Base-by-base conservation (phyloP, 2,797 vertebrate species). In the Valencia hispanica region DNA sequence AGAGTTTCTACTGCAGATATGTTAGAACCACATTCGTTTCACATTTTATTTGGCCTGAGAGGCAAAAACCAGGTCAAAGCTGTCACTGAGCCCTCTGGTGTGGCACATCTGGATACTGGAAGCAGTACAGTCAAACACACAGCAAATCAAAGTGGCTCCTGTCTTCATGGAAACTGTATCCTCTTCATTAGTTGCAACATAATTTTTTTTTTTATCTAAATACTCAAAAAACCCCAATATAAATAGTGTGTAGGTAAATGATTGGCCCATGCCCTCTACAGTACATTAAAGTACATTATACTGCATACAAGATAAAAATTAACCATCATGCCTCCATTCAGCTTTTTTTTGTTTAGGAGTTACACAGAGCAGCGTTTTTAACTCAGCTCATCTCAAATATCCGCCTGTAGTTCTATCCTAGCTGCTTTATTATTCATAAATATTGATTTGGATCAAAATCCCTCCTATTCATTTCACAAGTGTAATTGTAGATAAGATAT, bases 381-480 rank as follows among this genome's bases (percentile, higher is more conserved):
- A 2, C 51, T 69, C 36, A 48, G 15, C 20, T 48, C 43, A 43
- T 78, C 69, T 82, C 55, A 17, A 72, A 61, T 51, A 75, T 80
- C 71, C 25, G 55, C 73, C 79, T 66, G 65, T 30, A 77, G 57
- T 66, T 84, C 51, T 81, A 73, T 74, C 84, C 80, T 75, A 74
- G 45, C 84, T 86, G 70, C 47, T 88, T 47, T 80, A 88, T 89
- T 83, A 89, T 90, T 89, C 79, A 92, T 86, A 73, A 73, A 79
- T 82, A 92, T 84, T 84, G 88, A 91, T 82, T 73, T 63, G 77
- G 73, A 84, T 91, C 83, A 86, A 90, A 89, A 87, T 77, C 43
- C n/a, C 65, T 84, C 78, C 79, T 73, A 87, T 80, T 84, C 79
- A 79, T 82, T 83, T 79, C 69, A 83, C 50, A 75, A 70, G 55